Conservation (phyloP, 2,888 invertebrate genomes). For the Drosophila lacicola region DNA sequence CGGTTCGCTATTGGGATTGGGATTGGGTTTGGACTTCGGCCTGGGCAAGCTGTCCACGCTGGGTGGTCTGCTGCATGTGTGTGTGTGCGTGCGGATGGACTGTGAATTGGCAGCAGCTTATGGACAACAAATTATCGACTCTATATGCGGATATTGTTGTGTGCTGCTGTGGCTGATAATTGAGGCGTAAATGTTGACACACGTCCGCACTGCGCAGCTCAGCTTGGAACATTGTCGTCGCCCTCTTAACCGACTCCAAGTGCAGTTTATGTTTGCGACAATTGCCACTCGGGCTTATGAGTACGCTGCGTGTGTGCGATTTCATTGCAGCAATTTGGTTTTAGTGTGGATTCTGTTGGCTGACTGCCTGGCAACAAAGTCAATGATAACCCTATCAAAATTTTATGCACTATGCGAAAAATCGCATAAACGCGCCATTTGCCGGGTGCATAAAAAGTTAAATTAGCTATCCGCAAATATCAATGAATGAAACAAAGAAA, state of each 20-base stretch:
- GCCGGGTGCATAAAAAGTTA: slow-evolving; percentile 68
- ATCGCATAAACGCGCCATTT: slow-evolving; percentile 48
- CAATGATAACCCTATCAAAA: slow-evolving; percentile 64
- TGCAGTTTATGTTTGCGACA: slow-evolving; percentile 43
- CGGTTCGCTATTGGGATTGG: slow-evolving; percentile 16
- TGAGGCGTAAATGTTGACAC: slow-evolving; percentile 79
- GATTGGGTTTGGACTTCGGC: slow-evolving; percentile 1
- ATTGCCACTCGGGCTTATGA: slow-evolving; percentile 47
- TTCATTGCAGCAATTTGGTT: slow-evolving; percentile 8
- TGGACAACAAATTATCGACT: slow-evolving; percentile 72
- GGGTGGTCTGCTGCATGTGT: slow-evolving; percentile 59
- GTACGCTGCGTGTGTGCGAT: slow-evolving; percentile 1
- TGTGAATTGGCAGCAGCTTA: slow-evolving; percentile 60
- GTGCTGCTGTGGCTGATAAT: slow-evolving; percentile 60
- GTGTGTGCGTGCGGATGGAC: slow-evolving; percentile 36
- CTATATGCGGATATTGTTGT: slow-evolving; percentile 35
- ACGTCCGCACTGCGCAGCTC: slow-evolving; percentile 51
- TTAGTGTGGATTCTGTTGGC: slow-evolving; percentile 28
- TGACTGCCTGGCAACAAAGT: slow-evolving; percentile 53
- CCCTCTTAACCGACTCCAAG: slow-evolving; percentile 25
- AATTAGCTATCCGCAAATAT: slow-evolving; percentile 53
- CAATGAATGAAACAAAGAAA: slow-evolving; percentile 61
- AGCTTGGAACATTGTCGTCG: slow-evolving; percentile 50
- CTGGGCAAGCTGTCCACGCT: slow-evolving; percentile 55
- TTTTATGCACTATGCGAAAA: slow-evolving; percentile 40